phyloP scores from a whole-genome alignment of 2,113 vertebrate species.

The Microtus oregoni region DNA sequence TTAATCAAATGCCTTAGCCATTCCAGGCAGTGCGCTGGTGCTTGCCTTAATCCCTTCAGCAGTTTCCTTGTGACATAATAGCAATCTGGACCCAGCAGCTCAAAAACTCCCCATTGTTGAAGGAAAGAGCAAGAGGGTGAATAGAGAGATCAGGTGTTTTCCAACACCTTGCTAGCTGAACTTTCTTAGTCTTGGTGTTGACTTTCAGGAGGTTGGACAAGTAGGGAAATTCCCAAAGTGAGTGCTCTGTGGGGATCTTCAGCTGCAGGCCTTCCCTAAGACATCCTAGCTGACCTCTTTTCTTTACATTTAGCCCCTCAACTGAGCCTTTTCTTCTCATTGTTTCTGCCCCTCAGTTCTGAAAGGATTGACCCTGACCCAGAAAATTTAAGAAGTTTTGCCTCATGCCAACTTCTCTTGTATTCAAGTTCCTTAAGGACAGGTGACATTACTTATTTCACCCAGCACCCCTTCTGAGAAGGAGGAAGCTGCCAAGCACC shows the following conservation, averaged over 20 bases:
- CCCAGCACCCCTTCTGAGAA: not conserved
- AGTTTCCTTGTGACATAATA: not conserved
- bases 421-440: constrained; percentile 19
- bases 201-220: not conserved
- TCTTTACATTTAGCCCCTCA: not conserved
- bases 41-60: not conserved
- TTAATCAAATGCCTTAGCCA: not conserved
- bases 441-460: not conserved
- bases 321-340: not conserved
- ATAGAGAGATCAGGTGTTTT: not conserved
- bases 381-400: constrained; percentile 59
- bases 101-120: not conserved
- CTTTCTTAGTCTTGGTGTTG: not conserved
- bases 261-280: not conserved
- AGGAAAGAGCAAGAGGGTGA: not conserved
- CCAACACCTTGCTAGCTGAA: not conserved
- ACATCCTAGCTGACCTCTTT: not conserved
- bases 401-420: constrained; percentile 4
- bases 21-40: not conserved
- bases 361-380: constrained; percentile 65
- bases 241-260: not conserved
- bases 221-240: not conserved
- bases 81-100: not conserved
- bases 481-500: not conserved
- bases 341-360: constrained; percentile 53